Evolutionary conservation across 1,140 invertebrate genomes (phyloP).

Genomic region (Eurosta solidaginis): DNA sequence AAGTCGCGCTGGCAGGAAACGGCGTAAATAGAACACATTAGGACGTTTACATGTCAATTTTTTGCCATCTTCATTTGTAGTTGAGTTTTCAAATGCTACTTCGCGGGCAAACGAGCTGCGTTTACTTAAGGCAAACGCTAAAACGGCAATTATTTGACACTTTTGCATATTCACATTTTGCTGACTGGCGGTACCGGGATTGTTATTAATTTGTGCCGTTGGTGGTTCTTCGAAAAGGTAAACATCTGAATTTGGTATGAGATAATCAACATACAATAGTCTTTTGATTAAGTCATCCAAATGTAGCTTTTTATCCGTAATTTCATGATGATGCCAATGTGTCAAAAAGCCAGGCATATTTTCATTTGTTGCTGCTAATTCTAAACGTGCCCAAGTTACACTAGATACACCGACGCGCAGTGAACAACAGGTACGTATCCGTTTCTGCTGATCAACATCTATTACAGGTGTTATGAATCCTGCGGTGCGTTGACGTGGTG

Average conservation of each 20-base stretch:
- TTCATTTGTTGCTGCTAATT: conserved; percentile 31
- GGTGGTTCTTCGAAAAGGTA: conserved; percentile 55
- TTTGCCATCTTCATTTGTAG: background rate
- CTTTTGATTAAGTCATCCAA: conserved; percentile 47
- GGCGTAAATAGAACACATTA: conserved; percentile 46
- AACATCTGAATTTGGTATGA: conserved; percentile 52
- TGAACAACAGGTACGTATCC: conserved; percentile 43
- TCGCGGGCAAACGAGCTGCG: conserved; percentile 9
- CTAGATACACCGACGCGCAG: conserved; percentile 51
- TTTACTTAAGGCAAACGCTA: conserved; percentile 46
- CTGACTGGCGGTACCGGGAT: conserved; percentile 53
- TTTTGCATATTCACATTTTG: conserved; percentile 57
- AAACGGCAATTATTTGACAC: conserved; percentile 47
- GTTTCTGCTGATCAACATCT: conserved; percentile 38
- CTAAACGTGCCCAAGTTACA: conserved; percentile 50
- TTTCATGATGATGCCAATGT: conserved; percentile 53
- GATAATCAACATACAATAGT: conserved; percentile 46
- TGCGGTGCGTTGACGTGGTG: conserved; percentile 33
- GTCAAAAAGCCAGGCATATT: conserved; percentile 39
- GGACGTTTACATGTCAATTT: background rate
- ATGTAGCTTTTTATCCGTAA: conserved; percentile 55
- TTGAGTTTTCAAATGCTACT: background rate
- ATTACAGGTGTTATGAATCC: conserved; percentile 47
- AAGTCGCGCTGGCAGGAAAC: conserved; percentile 48
- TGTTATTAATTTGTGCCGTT: conserved; percentile 47